These are phyloP conservation scores for Euglossa dilemma DNA, from an alignment of 1,140 invertebrate species.

Conservation along the genomic window DNA sequence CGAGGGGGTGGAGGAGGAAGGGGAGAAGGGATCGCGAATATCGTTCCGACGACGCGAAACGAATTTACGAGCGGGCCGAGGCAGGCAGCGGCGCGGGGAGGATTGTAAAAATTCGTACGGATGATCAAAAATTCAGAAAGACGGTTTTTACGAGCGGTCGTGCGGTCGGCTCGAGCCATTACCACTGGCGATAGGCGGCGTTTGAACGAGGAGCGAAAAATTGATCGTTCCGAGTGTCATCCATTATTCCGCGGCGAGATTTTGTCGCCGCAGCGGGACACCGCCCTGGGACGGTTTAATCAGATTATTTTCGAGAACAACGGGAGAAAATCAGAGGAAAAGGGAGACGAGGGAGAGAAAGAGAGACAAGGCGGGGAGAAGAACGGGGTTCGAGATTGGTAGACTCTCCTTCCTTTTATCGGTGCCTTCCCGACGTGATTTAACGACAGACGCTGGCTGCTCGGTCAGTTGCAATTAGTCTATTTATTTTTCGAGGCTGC, in stretches of 20 bases:
- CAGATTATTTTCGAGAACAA: neutral
- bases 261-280: constrained; percentile 26
- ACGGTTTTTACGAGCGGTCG: neutral
- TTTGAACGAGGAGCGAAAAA: neutral
- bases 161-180: neutral
- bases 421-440: neutral
- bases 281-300: constrained; percentile 2
- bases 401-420: neutral
- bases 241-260: constrained; percentile 34
- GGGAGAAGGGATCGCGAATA: neutral
- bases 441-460: neutral
- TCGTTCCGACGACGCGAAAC: neutral
- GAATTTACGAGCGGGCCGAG: constrained; percentile 13
- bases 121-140: constrained; percentile 26
- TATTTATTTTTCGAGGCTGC: too few species aligned
- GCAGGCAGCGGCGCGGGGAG: neutral
- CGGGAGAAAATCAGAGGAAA: neutral
- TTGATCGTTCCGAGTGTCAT: constrained; percentile 24
- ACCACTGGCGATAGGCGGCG: neutral
- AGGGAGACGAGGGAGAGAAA: neutral
- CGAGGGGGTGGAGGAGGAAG: neutral
- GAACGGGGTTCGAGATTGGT: neutral
- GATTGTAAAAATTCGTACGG: neutral
- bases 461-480: neutral
- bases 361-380: neutral